Evolutionary conservation across 2,888 invertebrate species (phyloP).

Genomic region (Leucozona laternaria): DNA sequence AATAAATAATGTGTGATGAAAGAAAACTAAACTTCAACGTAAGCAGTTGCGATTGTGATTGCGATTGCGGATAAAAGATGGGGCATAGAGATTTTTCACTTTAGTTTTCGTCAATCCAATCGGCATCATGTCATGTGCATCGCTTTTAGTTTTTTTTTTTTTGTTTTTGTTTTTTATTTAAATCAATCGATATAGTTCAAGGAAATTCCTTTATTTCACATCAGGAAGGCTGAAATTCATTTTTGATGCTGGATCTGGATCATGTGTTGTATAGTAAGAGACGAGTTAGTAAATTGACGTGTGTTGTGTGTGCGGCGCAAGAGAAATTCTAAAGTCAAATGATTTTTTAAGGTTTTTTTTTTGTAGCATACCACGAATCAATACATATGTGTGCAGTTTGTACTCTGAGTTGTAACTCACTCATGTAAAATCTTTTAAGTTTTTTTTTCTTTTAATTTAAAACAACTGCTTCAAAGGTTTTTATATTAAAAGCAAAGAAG

Average conservation of each 20-base stretch:
- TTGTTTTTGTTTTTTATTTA: constrained; percentile 14
- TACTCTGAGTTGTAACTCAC: background rate
- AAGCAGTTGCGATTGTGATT: constrained; percentile 20
- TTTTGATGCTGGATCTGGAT: constrained; percentile 15
- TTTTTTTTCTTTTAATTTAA: background rate
- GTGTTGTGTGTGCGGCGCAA: background rate
- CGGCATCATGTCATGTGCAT: constrained; percentile 55
- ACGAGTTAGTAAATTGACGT: background rate
- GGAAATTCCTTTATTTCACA: constrained; percentile 36
- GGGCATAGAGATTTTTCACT: constrained; percentile 8
- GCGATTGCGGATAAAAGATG: too few relatives aligned
- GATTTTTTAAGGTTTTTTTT: background rate
- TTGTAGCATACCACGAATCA: background rate
- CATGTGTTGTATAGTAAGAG: background rate
- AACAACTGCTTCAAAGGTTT: background rate
- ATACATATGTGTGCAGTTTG: too few relatives aligned
- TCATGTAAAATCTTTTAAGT: background rate
- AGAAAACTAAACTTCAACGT: constrained; percentile 41
- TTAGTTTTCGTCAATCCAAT: constrained; percentile 43
- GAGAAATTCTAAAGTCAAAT: constrained; percentile 36
- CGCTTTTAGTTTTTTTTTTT: background rate
- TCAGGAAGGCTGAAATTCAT: constrained; percentile 17
- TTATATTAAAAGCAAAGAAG: background rate
- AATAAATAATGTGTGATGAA: constrained; percentile 44
- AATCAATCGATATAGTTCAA: constrained; percentile 57